Conservation (phyloP, 1,140 invertebrate genomes). For the Euschistus heros region DNA sequence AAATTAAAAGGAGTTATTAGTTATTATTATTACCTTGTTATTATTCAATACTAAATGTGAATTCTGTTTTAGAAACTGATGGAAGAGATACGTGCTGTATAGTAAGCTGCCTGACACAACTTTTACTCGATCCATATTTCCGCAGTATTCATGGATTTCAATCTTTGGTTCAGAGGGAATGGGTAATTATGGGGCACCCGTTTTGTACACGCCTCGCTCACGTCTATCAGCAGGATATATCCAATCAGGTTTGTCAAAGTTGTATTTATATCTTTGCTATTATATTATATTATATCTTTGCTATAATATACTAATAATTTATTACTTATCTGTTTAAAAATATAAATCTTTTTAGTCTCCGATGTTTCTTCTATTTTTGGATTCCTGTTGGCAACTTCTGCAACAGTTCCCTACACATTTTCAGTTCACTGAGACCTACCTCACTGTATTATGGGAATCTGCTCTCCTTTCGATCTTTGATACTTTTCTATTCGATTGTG, state of each 20-base stretch:
- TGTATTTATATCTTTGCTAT: too few species aligned
- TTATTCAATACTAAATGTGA: too few species aligned
- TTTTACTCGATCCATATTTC: slow-evolving; percentile 74
- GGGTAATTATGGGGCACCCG: slow-evolving; percentile 83
- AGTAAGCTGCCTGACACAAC: slow-evolving; percentile 74
- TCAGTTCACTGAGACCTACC: slow-evolving; percentile 85
- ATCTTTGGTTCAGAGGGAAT: slow-evolving; percentile 85
- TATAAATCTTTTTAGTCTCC: slow-evolving; percentile 48
- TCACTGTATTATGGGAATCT: slow-evolving; percentile 83
- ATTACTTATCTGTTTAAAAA: background rate
- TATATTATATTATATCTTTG: too few species aligned
- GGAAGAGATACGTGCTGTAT: slow-evolving; percentile 82
- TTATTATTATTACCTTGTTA: too few species aligned
- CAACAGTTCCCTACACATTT: slow-evolving; percentile 79
- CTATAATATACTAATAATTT: too few species aligned
- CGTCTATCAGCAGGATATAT: slow-evolving; percentile 34
- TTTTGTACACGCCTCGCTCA: slow-evolving; percentile 64
- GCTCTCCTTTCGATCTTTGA: slow-evolving; percentile 78
- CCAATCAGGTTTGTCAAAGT: slow-evolving; percentile 16
- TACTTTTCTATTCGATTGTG: slow-evolving; percentile 83
- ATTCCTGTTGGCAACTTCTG: slow-evolving; percentile 85
- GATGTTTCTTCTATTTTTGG: slow-evolving; percentile 80
- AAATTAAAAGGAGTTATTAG: too few species aligned
- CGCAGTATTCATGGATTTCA: slow-evolving; percentile 83
- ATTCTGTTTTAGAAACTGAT: slow-evolving; percentile 52